Evolutionary conservation across 2,113 vertebrate genomes (phyloP).

Genomic region (Eira barbara): DNA sequence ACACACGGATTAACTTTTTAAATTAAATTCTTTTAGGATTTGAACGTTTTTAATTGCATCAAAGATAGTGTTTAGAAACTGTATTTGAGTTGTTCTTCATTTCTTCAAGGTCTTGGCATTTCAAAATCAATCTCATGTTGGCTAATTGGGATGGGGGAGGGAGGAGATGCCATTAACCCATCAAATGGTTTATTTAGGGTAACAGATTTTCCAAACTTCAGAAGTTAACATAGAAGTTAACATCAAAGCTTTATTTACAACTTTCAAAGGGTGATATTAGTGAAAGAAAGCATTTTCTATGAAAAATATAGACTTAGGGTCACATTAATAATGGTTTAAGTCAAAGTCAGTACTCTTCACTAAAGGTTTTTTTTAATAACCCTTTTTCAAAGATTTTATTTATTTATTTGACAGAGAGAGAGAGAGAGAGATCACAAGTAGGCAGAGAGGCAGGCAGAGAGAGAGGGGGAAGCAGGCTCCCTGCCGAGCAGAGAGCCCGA

Average conservation of each 20-base stretch:
- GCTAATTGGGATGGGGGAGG: not conserved
- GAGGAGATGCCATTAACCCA: not conserved
- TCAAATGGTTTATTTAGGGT: not conserved
- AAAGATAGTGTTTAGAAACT: not conserved
- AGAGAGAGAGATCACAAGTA: too few relatives aligned
- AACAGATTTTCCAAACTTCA: slow-evolving; percentile 9
- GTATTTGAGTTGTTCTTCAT: not conserved
- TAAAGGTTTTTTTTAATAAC: not conserved
- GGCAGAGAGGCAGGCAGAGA: too few relatives aligned
- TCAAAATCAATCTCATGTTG: slow-evolving; percentile 14
- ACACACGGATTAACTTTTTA: not conserved
- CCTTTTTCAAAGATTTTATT: not conserved
- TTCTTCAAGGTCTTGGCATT: slow-evolving; percentile 31
- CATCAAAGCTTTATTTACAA: slow-evolving; percentile 5
- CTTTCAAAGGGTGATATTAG: not conserved
- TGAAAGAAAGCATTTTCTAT: slow-evolving; percentile 9
- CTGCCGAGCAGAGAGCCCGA: too few relatives aligned
- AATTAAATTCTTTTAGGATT: slow-evolving; percentile 41
- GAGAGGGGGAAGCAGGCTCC: too few relatives aligned
- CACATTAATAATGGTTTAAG: slow-evolving; percentile 19
- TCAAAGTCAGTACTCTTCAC: slow-evolving; percentile 33
- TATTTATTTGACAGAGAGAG: not conserved
- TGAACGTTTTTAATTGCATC: not conserved
- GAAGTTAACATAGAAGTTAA: slow-evolving; percentile 43
- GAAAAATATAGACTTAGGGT: not conserved